Base-by-base conservation (phyloP, 2,113 vertebrate species). In the Toxotes jaculatrix region DNA sequence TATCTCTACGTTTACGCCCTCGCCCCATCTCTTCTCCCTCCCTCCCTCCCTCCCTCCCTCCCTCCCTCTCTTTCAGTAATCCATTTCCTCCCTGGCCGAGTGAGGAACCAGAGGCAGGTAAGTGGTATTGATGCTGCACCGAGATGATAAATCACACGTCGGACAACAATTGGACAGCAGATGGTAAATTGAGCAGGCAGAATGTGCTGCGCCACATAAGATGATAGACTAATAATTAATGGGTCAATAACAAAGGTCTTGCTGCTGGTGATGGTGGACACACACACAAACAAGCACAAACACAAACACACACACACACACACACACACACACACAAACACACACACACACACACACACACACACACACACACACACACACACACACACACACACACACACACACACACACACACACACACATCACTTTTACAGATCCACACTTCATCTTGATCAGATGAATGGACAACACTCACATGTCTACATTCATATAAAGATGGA, bases 151-250 rank as follows among this genome's bases (percentile, higher is more conserved):
- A 86, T 83, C 62, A 80, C 60, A 68, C 56, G 2, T 0, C 9
- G 63, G 67, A 68, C 38, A 72, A 73, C 49, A 32, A 16, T 8
- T 32, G 62, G 68, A 83, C 31, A 27, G 62, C 2, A 1, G 79
- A 69, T 21, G 65, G 56, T 77, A 80, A 85, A 88, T n/a, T 19
- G 11, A 2, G 4, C 31, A 47, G 42, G 40, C 12, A 60, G 45
- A 83, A 71, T 34, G 51, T n/a, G 16, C 62, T 56, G 69, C 31
- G 3, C 59, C 63, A 51, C 6, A 65, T 5, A 27, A 47, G 19
- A 79, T 85, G 85, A 84, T 51, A 21, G 86, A 74, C 31, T 70
- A 61, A 81, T 85, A 87, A 90, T 75, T 62, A 78, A 84, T 74
- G 76, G 69, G 64, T 80, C 72, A 42, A 23, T 74, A 67, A 73